Evolutionary conservation across 2,113 vertebrate genomes (phyloP).

Genomic region (Triplophysa siluroides): DNA sequence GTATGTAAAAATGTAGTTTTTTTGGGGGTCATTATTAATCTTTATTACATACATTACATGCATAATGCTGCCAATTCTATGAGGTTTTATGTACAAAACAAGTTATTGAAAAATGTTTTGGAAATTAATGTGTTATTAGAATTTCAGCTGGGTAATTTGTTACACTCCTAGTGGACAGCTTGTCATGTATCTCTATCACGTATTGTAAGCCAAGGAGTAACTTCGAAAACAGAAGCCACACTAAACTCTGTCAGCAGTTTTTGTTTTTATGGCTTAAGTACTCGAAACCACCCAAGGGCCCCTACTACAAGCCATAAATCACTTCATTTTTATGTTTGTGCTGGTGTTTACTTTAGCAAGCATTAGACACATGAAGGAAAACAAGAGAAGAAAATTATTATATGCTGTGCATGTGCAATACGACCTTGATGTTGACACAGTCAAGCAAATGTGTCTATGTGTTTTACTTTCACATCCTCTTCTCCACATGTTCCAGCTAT

Average conservation of each 20-base stretch:
- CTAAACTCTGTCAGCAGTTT: background rate
- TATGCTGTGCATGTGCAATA: background rate
- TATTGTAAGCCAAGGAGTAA: conserved; percentile 20
- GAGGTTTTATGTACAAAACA: no score
- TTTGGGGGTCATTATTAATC: no score
- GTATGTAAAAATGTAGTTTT: no score
- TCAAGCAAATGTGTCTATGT: conserved; percentile 24
- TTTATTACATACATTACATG: no score
- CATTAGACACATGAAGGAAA: background rate
- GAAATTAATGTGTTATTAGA: no score
- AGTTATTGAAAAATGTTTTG: no score
- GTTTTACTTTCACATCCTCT: background rate
- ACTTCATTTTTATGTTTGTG: background rate
- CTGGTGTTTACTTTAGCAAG: background rate
- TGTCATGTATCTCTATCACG: background rate
- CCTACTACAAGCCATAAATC: background rate
- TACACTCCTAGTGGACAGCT: no score
- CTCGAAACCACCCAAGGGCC: background rate
- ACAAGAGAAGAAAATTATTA: background rate
- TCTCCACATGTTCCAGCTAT: conserved; percentile 55
- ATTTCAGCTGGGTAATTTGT: no score
- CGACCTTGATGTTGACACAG: conserved; percentile 22
- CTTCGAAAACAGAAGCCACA: background rate
- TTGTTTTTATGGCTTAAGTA: conserved; percentile 6
- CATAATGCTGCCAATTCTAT: no score